A percentile compares a stretch with the other conserved stretches of the same genome.
Conservation (phyloP, 2,888 invertebrate species). For the Lordiphosa andalusiaca region DNA sequence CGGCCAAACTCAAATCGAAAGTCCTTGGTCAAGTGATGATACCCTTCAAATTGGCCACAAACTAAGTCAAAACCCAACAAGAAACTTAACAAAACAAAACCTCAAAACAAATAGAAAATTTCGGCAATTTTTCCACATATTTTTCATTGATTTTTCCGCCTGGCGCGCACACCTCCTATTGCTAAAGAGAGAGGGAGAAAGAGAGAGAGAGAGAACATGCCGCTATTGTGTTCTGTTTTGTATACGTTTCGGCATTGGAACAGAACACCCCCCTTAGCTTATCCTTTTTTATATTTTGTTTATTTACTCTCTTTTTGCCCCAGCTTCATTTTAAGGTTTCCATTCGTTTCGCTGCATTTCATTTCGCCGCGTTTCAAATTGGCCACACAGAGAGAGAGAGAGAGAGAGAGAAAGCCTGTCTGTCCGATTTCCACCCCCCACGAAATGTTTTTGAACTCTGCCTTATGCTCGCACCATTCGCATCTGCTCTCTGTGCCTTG, state of each 20-base stretch:
- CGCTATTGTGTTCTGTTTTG: conserved; percentile 54
- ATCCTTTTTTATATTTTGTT: conserved; percentile 74
- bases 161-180: conserved; percentile 56
- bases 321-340: conserved; percentile 55
- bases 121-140: conserved; percentile 66
- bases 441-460: conserved; percentile 30
- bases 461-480: conserved; percentile 33
- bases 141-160: conserved; percentile 72
- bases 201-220: conserved; percentile 28
- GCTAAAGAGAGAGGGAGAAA: conserved; percentile 14
- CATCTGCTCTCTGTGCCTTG: conserved; percentile 36
- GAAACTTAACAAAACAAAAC: conserved; percentile 15
- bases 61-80: no score
- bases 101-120: conserved; percentile 30
- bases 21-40: no score
- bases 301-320: conserved; percentile 65
- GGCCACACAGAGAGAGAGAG: conserved; percentile 20
- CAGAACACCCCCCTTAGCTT: conserved; percentile 36
- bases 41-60: no score
- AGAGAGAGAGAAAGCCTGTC: conserved; percentile 11
- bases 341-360: conserved; percentile 75
- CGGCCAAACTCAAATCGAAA: no score
- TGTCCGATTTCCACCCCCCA: conserved; percentile 23
- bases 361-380: conserved; percentile 64
- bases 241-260: conserved; percentile 54